Percentiles rank a stretch among this genome's conserved stretches.
Evolutionary conservation across 2,888 invertebrate species (phyloP).

Genomic region (Sminthurides aquaticus): DNA sequence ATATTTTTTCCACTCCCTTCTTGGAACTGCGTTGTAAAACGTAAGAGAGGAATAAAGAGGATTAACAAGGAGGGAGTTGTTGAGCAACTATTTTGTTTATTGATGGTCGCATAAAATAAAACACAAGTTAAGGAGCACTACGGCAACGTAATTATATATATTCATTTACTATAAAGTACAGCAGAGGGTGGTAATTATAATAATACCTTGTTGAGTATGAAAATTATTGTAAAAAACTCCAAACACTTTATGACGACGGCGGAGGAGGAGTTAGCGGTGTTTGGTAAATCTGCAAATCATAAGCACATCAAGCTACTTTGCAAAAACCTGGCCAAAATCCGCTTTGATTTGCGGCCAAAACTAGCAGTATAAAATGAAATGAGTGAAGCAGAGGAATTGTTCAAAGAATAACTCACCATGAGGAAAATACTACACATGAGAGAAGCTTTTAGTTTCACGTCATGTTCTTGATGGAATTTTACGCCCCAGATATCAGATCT

Average conservation of each 20-base stretch:
- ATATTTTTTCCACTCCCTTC: too few relatives aligned
- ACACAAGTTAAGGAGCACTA: too few relatives aligned
- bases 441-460: slow-evolving; percentile 16
- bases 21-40: too few relatives aligned
- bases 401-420: slow-evolving; percentile 13
- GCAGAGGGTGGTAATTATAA: neutral
- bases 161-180: neutral
- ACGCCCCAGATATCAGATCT: slow-evolving; percentile 21
- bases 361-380: too few relatives aligned
- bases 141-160: neutral
- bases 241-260: neutral
- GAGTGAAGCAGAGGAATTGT: too few relatives aligned
- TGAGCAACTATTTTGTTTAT: too few relatives aligned
- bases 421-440: slow-evolving; percentile 17
- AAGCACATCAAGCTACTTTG: neutral
- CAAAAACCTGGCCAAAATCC: neutral
- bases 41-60: too few relatives aligned
- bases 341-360: too few relatives aligned
- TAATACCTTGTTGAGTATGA: too few relatives aligned
- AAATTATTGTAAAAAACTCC: too few relatives aligned
- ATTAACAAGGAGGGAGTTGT: too few relatives aligned
- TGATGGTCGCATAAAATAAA: too few relatives aligned
- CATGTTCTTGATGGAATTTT: slow-evolving; percentile 16
- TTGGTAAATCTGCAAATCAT: slow-evolving; percentile 1
- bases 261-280: slow-evolving; percentile 1